Base-by-base conservation (phyloP, 1,140 invertebrate genomes). In the Wasmannia auropunctata region DNA sequence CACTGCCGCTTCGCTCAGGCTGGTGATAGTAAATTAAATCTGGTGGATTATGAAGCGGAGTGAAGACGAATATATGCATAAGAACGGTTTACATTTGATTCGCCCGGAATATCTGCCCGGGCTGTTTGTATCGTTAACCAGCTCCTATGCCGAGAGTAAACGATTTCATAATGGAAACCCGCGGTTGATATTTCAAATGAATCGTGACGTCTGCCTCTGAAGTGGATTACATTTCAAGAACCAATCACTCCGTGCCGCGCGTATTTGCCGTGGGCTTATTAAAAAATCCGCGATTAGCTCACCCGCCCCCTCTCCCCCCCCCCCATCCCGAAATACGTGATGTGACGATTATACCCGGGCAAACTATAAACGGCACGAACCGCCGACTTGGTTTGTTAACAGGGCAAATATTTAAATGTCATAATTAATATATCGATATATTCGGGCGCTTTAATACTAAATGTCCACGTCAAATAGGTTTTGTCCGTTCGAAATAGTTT, bases 1-100 rank as follows among this genome's bases (percentile, higher is more conserved):
- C 43, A 4, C 11, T n/a, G 31, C 7, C 10, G 5, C 2, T 51
- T 51, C 28, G 76, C 11, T 34, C 69, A 19, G 28, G 49, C 58
- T 67, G 76, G 65, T 80, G 69, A 84, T 74, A 83, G 89, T 83
- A 76, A 90, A 90, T 90, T 90, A 90, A 90, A 90, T 90, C 81
- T 80, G 58, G 43, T 54, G 86, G 89, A 90, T 90, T 90, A 88
- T 86, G 88, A 88, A 79, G 51, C 81, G 70, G n/a, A 22, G 10
- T 72, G 25, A 63, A 31, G 74, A 28, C 51, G 75, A 49, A 74
- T 83, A 76, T 90, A 86, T 90, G 89, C 80, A 86, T 87, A 90
- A 90, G 86, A 87, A 90, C 56, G 72, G 88, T 90, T 90, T 90
- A 88, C 89, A 88, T 90, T 90, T 86, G 88, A 90, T 90, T 90